These are phyloP conservation scores for Numenius arquata DNA, from an alignment of 2,113 vertebrate genomes.

Conservation along the genomic window DNA sequence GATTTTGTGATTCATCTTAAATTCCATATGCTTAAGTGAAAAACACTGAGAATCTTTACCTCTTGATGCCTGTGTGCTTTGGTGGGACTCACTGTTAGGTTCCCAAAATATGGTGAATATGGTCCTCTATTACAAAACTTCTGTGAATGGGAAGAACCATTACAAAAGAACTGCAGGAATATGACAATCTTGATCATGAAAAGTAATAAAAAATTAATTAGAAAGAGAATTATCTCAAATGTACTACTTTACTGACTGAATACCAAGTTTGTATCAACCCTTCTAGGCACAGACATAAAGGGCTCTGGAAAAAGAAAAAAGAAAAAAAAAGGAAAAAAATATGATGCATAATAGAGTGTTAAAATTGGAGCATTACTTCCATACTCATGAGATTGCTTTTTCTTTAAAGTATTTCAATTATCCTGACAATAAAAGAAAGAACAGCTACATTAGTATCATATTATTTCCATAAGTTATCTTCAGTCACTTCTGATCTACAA, in stretches of 20 bases:
- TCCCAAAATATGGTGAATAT: background rate
- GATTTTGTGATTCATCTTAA: background rate
- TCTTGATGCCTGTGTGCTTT: background rate
- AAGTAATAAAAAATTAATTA: background rate
- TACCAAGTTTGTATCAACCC: background rate
- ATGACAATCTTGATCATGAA: background rate
- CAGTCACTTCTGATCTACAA: constrained; percentile 24
- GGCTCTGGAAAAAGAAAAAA: background rate
- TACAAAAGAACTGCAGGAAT: background rate
- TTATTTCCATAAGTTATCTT: constrained; percentile 53
- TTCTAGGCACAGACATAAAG: constrained; percentile 32
- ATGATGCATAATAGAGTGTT: background rate
- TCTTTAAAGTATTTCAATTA: constrained; percentile 66
- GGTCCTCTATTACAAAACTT: background rate
- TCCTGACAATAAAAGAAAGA: constrained; percentile 35
- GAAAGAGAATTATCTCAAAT: background rate
- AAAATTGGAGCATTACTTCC: constrained; percentile 9
- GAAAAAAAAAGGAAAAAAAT: background rate
- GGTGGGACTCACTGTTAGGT: background rate
- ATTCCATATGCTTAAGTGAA: background rate
- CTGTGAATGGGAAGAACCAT: background rate
- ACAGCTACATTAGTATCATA: constrained; percentile 27
- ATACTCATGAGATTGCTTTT: constrained; percentile 34
- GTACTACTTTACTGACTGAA: background rate
- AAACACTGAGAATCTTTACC: background rate